Base-by-base conservation (phyloP, 2,888 invertebrate species). In the Lochmaea crataegi region DNA sequence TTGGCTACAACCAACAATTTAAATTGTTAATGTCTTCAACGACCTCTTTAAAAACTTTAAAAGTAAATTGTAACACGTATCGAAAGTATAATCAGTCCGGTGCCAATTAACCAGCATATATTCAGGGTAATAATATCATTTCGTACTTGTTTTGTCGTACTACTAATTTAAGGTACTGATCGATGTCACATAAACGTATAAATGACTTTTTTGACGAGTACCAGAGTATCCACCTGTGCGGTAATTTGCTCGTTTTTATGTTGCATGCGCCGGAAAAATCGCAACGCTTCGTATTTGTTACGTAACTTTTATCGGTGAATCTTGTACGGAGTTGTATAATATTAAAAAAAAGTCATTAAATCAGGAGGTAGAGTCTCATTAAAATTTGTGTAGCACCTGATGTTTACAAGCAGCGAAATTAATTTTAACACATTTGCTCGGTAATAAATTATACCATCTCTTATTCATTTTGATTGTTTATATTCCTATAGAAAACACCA, bases 321-420 rank as follows among this genome's bases (percentile, higher is more conserved):
- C 69, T 60, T 32, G 32, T 38, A 60, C 38, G 9, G 6, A 9
- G 26, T 69, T 63, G 63, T 69, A 42, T 69, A 69, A 56, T 69
- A 68, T 68, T 68, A 69, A 69, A 69, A 68, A 68, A 68, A 68
- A 51, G 63, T 56, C 69, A 63, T 69, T 69, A 69, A 69, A 69
- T 69, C 69, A 69, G 69, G 38, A 69, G 69, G 69, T 61, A 61
- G 68, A 51, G 61, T 63, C 69, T 69, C 69, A 69, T 69, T 68
- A 57, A 68, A 68, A 67, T 22, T 16, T 56, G 48, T 32, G 48
- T 64, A 64, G 41, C 70, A 67, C 68, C 68, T 68, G 68, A 63
- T 72, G 68, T 72, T 72, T 63, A 72, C 65, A 72, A 66, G 64
- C 57, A 10, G 48, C 38, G 48, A 72, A 64, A 72, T 68, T 72